Percentiles rank a stretch among this genome's conserved stretches.
These are phyloP conservation scores for Echinometra lucunter DNA, from an alignment of 53 echinoderm and acorn worm genomes.

Conservation along the genomic window DNA sequence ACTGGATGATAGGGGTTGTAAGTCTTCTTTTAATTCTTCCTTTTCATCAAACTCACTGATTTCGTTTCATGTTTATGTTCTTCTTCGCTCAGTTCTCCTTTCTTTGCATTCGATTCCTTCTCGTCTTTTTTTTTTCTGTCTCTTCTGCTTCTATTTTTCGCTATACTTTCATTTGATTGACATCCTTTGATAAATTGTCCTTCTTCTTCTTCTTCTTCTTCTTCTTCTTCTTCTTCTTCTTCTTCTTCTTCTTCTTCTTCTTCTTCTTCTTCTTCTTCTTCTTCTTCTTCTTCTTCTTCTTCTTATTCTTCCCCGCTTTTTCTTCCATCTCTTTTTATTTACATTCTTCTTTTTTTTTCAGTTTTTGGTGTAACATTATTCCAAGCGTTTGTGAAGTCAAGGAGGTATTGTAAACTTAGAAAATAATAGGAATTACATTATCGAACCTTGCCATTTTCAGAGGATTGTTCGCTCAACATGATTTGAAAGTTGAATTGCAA, in stretches of 20 bases:
- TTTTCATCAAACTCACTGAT: too few species aligned
- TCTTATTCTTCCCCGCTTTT: neutral
- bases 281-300: neutral
- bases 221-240: neutral
- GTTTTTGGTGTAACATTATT: neutral
- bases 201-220: neutral
- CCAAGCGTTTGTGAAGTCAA: too few species aligned
- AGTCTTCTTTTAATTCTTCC: neutral
- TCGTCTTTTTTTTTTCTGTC: neutral
- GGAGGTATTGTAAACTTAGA: too few species aligned
- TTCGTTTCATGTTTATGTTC: neutral
- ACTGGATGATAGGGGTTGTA: neutral
- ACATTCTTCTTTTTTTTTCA: too few species aligned
- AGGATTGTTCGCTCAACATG: too few species aligned
- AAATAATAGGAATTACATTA: too few species aligned
- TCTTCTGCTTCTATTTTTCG: neutral
- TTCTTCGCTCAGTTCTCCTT: neutral
- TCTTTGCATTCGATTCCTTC: neutral
- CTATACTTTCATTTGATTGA: too few species aligned
- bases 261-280: neutral
- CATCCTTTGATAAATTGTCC: neutral
- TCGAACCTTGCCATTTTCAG: too few species aligned
- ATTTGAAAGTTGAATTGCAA: too few species aligned
- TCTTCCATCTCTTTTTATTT: too few species aligned
- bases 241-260: neutral